These are phyloP conservation scores for Orgyia antiqua DNA, from an alignment of 2,888 invertebrate genomes.

Conservation along the genomic window DNA sequence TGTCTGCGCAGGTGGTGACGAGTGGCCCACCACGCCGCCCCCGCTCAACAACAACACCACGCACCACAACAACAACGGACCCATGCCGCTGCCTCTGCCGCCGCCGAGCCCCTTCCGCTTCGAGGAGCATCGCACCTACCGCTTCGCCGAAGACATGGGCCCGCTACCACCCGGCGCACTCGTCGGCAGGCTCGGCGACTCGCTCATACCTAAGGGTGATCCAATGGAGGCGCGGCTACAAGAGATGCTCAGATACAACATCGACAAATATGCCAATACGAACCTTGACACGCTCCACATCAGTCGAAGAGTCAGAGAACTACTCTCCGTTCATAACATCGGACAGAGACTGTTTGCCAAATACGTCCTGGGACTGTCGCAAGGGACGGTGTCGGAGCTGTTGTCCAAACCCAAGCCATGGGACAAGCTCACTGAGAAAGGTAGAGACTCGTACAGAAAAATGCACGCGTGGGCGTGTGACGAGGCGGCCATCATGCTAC, in stretches of 20 bases:
- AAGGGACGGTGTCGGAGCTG: constrained; percentile 98
- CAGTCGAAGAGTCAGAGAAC: constrained; percentile 93
- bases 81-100: constrained; percentile 66
- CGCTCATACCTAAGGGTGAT: constrained; percentile 93
- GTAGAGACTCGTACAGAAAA: constrained; percentile 98
- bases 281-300: constrained; percentile 97
- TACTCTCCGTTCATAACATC: constrained; percentile 97
- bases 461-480: constrained; percentile 99
- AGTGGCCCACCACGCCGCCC: constrained; percentile 70
- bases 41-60: constrained; percentile 77
- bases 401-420: constrained; percentile 99
- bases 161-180: constrained; percentile 87
- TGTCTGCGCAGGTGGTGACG: constrained; percentile 73
- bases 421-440: constrained; percentile 99
- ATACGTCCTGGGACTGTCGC: constrained; percentile 96
- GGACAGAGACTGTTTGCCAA: constrained; percentile 99
- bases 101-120: constrained; percentile 85
- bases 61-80: constrained; percentile 76
- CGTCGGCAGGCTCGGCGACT: constrained; percentile 91
- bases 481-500: constrained; percentile 96
- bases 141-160: constrained; percentile 90
- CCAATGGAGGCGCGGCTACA: constrained; percentile 96
- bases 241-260: constrained; percentile 95
- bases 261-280: constrained; percentile 96
- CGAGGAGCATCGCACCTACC: constrained; percentile 88